Percentiles rank a stretch among this genome's conserved stretches.
phyloP scores from a whole-genome alignment of 2,797 vertebrate genomes.

The Gastrophryne carolinensis region DNA sequence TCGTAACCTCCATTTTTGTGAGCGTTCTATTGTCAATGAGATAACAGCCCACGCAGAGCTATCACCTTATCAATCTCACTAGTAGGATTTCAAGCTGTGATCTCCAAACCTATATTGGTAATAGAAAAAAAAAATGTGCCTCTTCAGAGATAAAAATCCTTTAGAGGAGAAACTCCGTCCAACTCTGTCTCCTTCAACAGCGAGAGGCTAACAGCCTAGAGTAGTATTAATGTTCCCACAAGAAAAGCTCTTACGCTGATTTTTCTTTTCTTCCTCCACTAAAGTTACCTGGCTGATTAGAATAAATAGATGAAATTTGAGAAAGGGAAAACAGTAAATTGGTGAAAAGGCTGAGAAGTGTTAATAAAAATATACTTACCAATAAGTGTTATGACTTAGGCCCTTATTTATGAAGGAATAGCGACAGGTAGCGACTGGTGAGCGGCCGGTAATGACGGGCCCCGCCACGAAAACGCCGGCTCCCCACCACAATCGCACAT shows the following conservation, averaged over 20 bases:
- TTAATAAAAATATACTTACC: background rate
- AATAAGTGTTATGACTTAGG: no score
- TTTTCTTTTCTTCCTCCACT: background rate
- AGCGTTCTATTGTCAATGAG: constrained; percentile 24
- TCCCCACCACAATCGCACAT: no score
- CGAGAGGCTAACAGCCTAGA: background rate
- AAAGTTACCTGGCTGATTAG: background rate
- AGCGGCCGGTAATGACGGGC: no score
- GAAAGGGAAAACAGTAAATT: background rate
- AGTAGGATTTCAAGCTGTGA: constrained; percentile 35
- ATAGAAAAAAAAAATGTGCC: constrained; percentile 30
- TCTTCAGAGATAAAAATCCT: constrained; percentile 37
- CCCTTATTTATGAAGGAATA: no score
- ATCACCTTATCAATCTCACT: constrained; percentile 41
- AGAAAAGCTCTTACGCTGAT: background rate
- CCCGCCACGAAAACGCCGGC: no score
- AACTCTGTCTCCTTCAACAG: background rate
- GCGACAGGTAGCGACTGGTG: no score
- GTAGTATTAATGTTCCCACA: background rate
- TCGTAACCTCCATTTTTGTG: constrained; percentile 25
- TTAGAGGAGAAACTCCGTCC: background rate
- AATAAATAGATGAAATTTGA: background rate
- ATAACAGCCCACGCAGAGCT: constrained; percentile 32
- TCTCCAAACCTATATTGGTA: constrained; percentile 30
- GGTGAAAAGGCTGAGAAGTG: background rate